phyloP scores from a whole-genome alignment of 2,113 vertebrate genomes.

The Ammodramus savannarum region DNA sequence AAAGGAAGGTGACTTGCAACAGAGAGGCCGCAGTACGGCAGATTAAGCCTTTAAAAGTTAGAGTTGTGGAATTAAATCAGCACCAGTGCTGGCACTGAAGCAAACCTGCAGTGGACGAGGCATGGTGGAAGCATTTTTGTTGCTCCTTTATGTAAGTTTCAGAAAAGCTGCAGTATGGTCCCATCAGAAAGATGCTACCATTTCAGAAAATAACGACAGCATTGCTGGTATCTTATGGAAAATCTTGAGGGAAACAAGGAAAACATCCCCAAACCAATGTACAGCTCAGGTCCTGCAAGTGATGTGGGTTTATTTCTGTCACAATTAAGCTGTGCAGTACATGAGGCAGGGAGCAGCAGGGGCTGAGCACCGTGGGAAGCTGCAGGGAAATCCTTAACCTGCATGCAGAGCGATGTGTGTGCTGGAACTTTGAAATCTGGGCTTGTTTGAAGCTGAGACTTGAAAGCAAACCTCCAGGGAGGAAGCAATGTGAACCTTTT shows the following conservation, averaged over 20 bases:
- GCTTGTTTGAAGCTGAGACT: conserved; percentile 29
- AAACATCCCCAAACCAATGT: neutral
- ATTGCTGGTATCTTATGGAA: neutral
- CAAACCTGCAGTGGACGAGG: neutral
- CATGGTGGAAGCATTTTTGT: neutral
- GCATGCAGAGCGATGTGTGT: neutral
- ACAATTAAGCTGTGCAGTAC: neutral
- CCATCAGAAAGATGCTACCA: neutral
- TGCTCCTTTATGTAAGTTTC: neutral
- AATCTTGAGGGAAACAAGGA: neutral
- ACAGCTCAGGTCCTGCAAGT: rapidly evolving
- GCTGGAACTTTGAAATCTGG: conserved; percentile 24
- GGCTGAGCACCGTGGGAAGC: neutral
- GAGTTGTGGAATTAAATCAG: neutral
- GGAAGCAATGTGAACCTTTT: neutral
- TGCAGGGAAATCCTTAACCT: neutral
- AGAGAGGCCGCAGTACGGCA: neutral
- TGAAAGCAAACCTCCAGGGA: conserved; percentile 37
- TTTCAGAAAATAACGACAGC: rapidly evolving
- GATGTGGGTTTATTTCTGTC: neutral
- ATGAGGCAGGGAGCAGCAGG: neutral
- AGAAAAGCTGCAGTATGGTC: neutral
- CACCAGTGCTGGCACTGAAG: neutral
- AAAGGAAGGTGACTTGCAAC: neutral
- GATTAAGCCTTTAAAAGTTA: neutral